These are phyloP conservation scores for Pongo pygmaeus DNA, from an alignment of 2,113 vertebrate genomes.

Conservation along the genomic window DNA sequence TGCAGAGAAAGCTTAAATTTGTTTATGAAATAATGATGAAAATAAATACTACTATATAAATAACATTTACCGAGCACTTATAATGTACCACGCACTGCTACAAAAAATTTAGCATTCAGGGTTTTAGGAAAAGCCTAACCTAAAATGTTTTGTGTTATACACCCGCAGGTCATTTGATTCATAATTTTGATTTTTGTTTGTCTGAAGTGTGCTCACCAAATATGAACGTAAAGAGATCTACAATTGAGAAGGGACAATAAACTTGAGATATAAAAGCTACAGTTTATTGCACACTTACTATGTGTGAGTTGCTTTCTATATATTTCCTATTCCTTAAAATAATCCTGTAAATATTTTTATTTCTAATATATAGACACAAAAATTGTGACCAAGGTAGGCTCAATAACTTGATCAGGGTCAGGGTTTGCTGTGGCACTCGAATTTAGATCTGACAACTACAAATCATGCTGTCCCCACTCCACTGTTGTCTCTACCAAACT, in stretches of 20 bases:
- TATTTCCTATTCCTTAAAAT: not conserved
- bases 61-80: not conserved
- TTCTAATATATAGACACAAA: not conserved
- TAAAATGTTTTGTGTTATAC: not conserved
- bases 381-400: not conserved
- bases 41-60: not conserved
- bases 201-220: not conserved
- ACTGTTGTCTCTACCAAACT: not conserved
- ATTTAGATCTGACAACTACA: not conserved
- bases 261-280: not conserved
- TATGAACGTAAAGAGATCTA: not conserved
- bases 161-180: not conserved
- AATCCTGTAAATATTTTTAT: not conserved
- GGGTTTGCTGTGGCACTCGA: not conserved
- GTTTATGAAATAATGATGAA: not conserved
- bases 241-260: not conserved
- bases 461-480: not conserved
- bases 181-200: conserved; percentile 17
- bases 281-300: not conserved
- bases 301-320: not conserved
- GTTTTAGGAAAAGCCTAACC: not conserved
- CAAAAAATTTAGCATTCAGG: not conserved
- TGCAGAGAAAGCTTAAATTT: not conserved
- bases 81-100: not conserved
- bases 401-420: not conserved